Percentiles rank a stretch among this genome's conserved stretches.
These are phyloP conservation scores for Erebia epiphron DNA, from an alignment of 2,888 invertebrate genomes.

Conservation along the genomic window DNA sequence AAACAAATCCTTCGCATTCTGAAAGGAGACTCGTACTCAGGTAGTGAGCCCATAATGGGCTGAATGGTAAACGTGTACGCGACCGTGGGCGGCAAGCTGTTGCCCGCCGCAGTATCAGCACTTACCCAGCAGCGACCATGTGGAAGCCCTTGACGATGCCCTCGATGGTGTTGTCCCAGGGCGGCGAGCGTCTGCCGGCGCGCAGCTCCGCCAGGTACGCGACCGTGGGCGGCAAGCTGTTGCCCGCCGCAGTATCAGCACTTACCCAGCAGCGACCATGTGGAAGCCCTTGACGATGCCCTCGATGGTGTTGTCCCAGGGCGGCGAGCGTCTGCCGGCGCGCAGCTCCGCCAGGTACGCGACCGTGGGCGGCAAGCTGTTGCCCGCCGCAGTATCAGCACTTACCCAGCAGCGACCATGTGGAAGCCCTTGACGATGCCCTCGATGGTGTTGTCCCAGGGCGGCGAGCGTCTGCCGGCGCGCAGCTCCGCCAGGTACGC, in stretches of 20 bases:
- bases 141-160: conserved; percentile 84
- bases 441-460: conserved; percentile 74
- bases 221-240: conserved; percentile 84
- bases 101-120: not conserved
- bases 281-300: conserved; percentile 84
- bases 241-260: not conserved
- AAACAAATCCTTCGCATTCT: no score
- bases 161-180: conserved; percentile 74
- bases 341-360: conserved; percentile 81
- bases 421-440: conserved; percentile 84
- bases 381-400: conserved; percentile 84
- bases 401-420: conserved; percentile 84
- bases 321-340: conserved; percentile 58
- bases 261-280: conserved; percentile 84
- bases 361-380: conserved; percentile 87
- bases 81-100: conserved; percentile 84
- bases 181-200: conserved; percentile 58
- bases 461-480: conserved; percentile 58
- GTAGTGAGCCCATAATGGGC: no score
- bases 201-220: conserved; percentile 81
- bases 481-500: conserved; percentile 81
- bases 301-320: conserved; percentile 74
- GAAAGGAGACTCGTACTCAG: no score
- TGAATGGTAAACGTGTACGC: conserved; percentile 69
- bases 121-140: conserved; percentile 84